phyloP scores from a whole-genome alignment of 2,113 vertebrate genomes.

The Echinops telfairi region DNA sequence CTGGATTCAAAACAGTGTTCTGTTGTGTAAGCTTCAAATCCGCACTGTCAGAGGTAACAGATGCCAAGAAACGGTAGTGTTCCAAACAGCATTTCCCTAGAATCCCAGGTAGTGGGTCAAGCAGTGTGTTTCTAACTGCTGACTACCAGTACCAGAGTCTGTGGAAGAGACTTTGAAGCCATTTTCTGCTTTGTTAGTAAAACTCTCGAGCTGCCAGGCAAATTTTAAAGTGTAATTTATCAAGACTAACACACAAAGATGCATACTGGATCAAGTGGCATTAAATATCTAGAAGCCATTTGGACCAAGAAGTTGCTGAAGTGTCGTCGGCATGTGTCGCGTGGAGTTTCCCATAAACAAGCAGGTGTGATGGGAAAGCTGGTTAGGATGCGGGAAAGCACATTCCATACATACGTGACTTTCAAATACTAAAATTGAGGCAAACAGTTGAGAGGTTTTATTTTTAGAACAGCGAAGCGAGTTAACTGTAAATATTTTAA shows the following conservation, averaged over 20 bases:
- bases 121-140: conserved; percentile 45
- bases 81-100: conserved; percentile 59
- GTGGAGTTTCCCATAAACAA: conserved; percentile 55
- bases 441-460: conserved; percentile 84
- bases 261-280: conserved; percentile 60
- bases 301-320: conserved; percentile 64
- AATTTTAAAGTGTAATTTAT: neutral
- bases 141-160: neutral
- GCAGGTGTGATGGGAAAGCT: conserved; percentile 80
- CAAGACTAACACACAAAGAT: conserved; percentile 74
- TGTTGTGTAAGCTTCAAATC: conserved; percentile 60
- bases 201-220: conserved; percentile 48
- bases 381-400: conserved; percentile 85
- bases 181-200: neutral
- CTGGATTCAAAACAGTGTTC: conserved; percentile 78
- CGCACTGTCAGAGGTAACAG: conserved; percentile 68
- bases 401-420: conserved; percentile 87
- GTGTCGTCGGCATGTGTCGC: conserved; percentile 74
- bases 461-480: conserved; percentile 85
- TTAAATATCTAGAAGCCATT: conserved; percentile 73
- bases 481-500: conserved; percentile 91
- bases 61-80: conserved; percentile 72
- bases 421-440: conserved; percentile 77
- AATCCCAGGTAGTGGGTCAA: conserved; percentile 55
- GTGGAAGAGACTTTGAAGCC: neutral